A percentile compares a stretch with the other conserved stretches of the same genome.
Evolutionary conservation across 2,113 vertebrate species (phyloP).

Genomic region (Gadus macrocephalus): DNA sequence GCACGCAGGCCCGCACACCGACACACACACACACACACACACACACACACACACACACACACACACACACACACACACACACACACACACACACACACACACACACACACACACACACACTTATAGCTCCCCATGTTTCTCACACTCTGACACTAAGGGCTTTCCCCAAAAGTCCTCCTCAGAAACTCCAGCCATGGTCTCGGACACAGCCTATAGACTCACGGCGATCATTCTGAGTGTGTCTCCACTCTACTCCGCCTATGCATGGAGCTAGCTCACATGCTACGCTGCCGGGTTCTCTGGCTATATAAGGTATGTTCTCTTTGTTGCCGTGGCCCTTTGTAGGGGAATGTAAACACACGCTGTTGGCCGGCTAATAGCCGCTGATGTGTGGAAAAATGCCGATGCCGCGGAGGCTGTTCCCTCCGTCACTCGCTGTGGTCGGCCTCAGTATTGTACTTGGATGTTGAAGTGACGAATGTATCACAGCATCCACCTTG

Average conservation of each 20-base stretch:
- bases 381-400: neutral
- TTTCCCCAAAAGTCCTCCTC: too few species aligned
- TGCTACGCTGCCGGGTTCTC: conserved; percentile 24
- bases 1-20: too few species aligned
- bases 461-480: too few species aligned
- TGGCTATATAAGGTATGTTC: conserved; percentile 51
- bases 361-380: conserved; percentile 17
- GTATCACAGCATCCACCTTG: too few species aligned
- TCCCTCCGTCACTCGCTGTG: too few species aligned
- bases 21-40: too few species aligned
- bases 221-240: neutral
- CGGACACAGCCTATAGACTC: neutral
- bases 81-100: neutral
- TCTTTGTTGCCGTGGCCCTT: conserved; percentile 30
- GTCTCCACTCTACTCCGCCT: conserved; percentile 15
- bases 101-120: neutral
- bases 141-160: neutral
- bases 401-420: too few species aligned
- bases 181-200: too few species aligned
- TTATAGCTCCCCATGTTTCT: neutral
- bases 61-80: too few species aligned
- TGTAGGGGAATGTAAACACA: conserved; percentile 57
- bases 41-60: too few species aligned
- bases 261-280: conserved; percentile 26
- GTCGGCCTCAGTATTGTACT: too few species aligned